A percentile compares a stretch with the other conserved stretches of the same genome.
phyloP scores from a whole-genome alignment of 1,140 invertebrate species.

The Eciton burchellii region DNA sequence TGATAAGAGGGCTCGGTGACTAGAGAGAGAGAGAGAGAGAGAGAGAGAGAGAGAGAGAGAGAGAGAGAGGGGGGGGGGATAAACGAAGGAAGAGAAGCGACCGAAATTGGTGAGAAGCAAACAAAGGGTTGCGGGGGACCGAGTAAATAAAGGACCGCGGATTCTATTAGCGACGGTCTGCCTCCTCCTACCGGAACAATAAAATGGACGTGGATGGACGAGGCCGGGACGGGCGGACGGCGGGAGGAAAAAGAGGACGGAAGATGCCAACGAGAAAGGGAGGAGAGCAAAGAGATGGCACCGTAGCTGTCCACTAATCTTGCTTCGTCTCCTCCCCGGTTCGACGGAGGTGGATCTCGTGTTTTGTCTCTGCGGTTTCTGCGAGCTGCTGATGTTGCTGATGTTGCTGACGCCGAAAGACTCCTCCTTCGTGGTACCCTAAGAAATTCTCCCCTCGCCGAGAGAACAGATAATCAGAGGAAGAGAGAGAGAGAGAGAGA shows the following conservation, averaged over 20 bases:
- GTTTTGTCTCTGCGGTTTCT: slow-evolving; percentile 79
- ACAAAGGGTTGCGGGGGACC: slow-evolving; percentile 69
- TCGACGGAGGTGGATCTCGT: slow-evolving; percentile 66
- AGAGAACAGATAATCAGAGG: slow-evolving; percentile 66
- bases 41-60: slow-evolving; percentile 10
- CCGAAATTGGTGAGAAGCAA: slow-evolving; percentile 74
- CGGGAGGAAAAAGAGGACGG: neutral
- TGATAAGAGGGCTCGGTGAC: slow-evolving; percentile 44
- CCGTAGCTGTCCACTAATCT: slow-evolving; percentile 75
- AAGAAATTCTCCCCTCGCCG: neutral
- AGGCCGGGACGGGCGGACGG: slow-evolving; percentile 20
- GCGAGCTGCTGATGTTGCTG: slow-evolving; percentile 47
- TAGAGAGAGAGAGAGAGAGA: too few relatives aligned
- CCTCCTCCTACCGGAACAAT: slow-evolving; percentile 55
- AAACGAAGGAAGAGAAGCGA: neutral
- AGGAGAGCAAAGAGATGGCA: slow-evolving; percentile 65
- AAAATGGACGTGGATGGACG: slow-evolving; percentile 61
- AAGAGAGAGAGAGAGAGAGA: too few relatives aligned
- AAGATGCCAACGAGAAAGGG: slow-evolving; percentile 20
- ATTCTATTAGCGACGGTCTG: slow-evolving; percentile 80
- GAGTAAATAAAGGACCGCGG: slow-evolving; percentile 77
- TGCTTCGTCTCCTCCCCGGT: slow-evolving; percentile 70
- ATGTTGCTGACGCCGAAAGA: slow-evolving; percentile 44
- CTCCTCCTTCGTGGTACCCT: slow-evolving; percentile 5
- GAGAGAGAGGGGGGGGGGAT: neutral